Base-by-base conservation (phyloP, 2,888 invertebrate species). In the Drosophila kanekoi region DNA sequence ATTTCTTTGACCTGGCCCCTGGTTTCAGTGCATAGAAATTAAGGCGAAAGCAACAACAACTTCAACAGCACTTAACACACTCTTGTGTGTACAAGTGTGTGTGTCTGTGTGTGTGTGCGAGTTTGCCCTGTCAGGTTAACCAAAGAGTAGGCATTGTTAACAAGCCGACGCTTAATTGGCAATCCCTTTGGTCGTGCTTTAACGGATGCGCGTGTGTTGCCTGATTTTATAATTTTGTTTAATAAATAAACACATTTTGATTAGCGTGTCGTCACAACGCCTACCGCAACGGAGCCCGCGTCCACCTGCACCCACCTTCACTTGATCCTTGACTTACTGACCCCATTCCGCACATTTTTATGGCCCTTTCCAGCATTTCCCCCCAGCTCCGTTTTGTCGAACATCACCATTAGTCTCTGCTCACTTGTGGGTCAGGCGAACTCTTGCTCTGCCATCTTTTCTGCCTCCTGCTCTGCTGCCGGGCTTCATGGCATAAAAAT, bases 321-420 rank as follows among this genome's bases (percentile, higher is more conserved):
- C 9, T 28, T 13, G 35, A 28, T 40, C 68, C n/a, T 48, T 64
- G 57, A 60, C 81, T 81, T 74, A 73, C 69, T 82, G 61, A 72
- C 67, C 64, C 63, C 49, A 53, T 75, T 79, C 28, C 35, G 41
- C 38, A 20, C 32, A 63, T 63, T 63, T 49, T 37, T 49, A 37
- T 28, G 18, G 33, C 37, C 62, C 38, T 35, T 47, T 18, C 41
- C 58, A 23, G 8, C 43, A 9, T 23, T 41, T 38, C 35, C 59
- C 51, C 64, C 60, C 60, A 61, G 66, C 64, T 63, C 51, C 85
- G 68, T 65, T 82, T 82, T 87, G 77, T 71, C 53, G 69, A 69
- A 82, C 82, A 81, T 87, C 79, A 87, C 73, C 86, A 85, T 85
- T 87, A 82, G 87, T 77, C 80, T 79, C 68, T 54, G 20, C 49